Conservation (phyloP, 2,113 vertebrate species). For the Chamaetylas fuelleborni region DNA sequence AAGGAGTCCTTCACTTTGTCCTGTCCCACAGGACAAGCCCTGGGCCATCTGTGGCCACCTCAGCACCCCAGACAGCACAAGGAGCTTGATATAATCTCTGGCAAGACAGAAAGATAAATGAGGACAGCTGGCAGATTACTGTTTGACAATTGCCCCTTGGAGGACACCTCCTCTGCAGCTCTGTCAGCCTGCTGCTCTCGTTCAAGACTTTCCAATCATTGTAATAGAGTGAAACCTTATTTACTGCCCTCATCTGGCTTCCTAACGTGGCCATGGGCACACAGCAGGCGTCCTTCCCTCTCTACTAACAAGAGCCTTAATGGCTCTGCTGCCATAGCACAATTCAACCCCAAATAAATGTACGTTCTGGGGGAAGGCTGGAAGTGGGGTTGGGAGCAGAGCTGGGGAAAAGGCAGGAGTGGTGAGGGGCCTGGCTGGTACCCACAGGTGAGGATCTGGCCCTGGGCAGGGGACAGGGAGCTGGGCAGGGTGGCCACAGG, state of each 20-base stretch:
- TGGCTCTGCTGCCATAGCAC: not conserved
- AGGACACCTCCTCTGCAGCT: slow-evolving; percentile 28
- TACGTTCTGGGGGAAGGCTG: not conserved
- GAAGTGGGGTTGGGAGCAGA: not conserved
- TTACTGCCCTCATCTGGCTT: not conserved
- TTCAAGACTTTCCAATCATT: not conserved
- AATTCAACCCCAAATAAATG: not conserved
- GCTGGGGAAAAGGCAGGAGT: fast-evolving
- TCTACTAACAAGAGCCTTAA: not conserved
- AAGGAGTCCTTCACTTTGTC: not conserved
- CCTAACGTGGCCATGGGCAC: not conserved
- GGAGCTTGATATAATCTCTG: not conserved
- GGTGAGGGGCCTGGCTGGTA: not conserved
- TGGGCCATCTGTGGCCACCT: not conserved
- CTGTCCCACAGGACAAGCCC: not conserved
- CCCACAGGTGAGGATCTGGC: not conserved
- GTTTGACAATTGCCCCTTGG: slow-evolving; percentile 6
- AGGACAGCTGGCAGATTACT: not conserved
- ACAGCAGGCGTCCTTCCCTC: not conserved
- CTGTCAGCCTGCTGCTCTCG: not conserved
- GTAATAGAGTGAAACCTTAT: slow-evolving; percentile 36
- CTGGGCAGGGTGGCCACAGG: not conserved
- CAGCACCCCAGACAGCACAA: fast-evolving
- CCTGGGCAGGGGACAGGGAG: not conserved
- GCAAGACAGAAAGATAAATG: not conserved